These are phyloP conservation scores for Chrysolina haemoptera DNA, from an alignment of 2,888 invertebrate genomes.

Conservation along the genomic window DNA sequence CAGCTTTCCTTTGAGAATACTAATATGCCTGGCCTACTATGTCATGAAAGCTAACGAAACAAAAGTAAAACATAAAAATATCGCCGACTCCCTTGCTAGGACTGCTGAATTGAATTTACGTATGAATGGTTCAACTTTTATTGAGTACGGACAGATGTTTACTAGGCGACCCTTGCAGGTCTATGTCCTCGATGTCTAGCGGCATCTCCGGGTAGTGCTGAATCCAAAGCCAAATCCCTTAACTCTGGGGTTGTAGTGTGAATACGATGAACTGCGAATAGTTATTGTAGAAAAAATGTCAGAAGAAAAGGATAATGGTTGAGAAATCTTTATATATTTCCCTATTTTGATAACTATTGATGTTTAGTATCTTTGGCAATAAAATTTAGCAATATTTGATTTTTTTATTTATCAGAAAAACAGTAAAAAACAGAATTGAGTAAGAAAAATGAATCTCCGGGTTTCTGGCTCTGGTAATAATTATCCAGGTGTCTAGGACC, in stretches of 20 bases:
- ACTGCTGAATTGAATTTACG: conserved; percentile 47
- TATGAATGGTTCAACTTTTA: conserved; percentile 51
- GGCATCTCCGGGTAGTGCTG: conserved; percentile 27
- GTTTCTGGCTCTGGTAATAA: too few relatives aligned
- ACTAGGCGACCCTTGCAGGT: conserved; percentile 38
- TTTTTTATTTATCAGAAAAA: too few relatives aligned
- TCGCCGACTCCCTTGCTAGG: conserved; percentile 10
- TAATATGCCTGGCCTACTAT: background rate
- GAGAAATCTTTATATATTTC: too few relatives aligned
- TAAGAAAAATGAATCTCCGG: too few relatives aligned
- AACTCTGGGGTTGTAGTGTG: background rate
- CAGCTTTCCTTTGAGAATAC: too few relatives aligned
- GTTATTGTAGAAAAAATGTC: background rate
- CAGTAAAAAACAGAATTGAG: too few relatives aligned
- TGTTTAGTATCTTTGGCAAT: too few relatives aligned
- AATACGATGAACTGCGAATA: background rate
- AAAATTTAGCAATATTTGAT: too few relatives aligned
- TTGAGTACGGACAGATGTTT: conserved; percentile 48
- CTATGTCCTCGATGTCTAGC: conserved; percentile 21
- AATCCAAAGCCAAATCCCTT: background rate
- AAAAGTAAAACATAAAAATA: conserved; percentile 23
- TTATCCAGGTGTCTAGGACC: too few relatives aligned
- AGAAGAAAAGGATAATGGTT: too few relatives aligned
- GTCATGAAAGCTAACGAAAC: background rate
- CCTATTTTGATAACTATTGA: too few relatives aligned